Conservation (phyloP, 2,888 invertebrate genomes). For the Hypomecis punctinalis region DNA sequence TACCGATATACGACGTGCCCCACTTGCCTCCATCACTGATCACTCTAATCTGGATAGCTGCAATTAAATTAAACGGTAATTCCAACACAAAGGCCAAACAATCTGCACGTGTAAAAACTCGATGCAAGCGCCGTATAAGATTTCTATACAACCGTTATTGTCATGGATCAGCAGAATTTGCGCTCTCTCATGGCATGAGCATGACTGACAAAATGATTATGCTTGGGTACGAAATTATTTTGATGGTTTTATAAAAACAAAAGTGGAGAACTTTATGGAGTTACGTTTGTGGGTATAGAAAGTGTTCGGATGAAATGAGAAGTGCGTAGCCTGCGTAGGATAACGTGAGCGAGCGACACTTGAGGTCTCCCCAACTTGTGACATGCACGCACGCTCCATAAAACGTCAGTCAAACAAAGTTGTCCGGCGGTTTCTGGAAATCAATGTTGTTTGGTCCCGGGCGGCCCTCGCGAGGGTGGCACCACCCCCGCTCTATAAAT, state of each 20-base stretch:
- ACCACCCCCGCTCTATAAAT: constrained; percentile 82
- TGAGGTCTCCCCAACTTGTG: constrained; percentile 30
- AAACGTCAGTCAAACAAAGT: constrained; percentile 57
- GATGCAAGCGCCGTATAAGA: constrained; percentile 39
- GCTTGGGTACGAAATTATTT: constrained; percentile 24
- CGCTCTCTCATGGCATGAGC: constrained; percentile 51
- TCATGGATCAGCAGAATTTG: constrained; percentile 58
- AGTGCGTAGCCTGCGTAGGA: constrained; percentile 5
- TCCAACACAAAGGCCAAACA: constrained; percentile 59
- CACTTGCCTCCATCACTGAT: constrained; percentile 66
- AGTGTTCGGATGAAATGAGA: constrained; percentile 20
- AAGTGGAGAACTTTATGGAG: constrained; percentile 17
- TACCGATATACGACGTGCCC: constrained; percentile 51
- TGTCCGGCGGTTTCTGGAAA: constrained; percentile 74
- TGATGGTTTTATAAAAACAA: constrained; percentile 27
- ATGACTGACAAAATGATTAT: constrained; percentile 46
- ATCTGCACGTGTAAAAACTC: constrained; percentile 49
- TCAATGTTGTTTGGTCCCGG: constrained; percentile 76
- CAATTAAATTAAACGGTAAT: constrained; percentile 77
- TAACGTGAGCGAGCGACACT: constrained; percentile 23
- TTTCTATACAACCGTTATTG: constrained; percentile 61
- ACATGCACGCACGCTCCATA: constrained; percentile 29
- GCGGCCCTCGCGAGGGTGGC: constrained; percentile 75
- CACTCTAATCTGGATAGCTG: constrained; percentile 71
- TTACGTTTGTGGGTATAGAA: constrained; percentile 23